Percentiles rank a stretch among this genome's conserved stretches.
phyloP scores from a whole-genome alignment of 2,113 vertebrate genomes.

The Amblyornis subalaris region DNA sequence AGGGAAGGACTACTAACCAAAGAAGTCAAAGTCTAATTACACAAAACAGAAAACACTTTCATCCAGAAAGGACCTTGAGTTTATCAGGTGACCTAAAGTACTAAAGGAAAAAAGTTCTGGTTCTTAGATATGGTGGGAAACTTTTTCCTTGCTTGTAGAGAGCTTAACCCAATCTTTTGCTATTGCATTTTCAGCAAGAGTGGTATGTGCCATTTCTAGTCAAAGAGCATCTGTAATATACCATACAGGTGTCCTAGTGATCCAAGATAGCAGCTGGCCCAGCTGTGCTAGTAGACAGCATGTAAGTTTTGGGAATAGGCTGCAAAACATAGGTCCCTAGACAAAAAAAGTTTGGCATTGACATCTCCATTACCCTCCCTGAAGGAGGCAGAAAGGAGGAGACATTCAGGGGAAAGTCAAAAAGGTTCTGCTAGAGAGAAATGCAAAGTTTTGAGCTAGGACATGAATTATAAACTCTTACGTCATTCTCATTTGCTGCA shows the following conservation, averaged over 20 bases:
- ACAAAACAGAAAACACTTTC: background rate
- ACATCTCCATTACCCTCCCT: background rate
- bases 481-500: background rate
- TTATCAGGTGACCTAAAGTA: background rate
- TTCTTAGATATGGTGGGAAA: background rate
- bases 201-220: background rate
- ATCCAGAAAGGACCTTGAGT: background rate
- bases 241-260: background rate
- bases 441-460: background rate
- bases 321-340: background rate
- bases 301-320: background rate
- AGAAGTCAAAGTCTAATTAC: background rate
- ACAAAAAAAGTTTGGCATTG: background rate
- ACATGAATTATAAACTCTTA: background rate
- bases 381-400: background rate
- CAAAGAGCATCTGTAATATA: background rate
- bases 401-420: background rate
- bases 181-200: background rate
- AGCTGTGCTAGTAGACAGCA: background rate
- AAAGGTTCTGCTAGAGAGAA: background rate
- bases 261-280: background rate
- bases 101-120: background rate
- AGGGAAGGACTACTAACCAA: background rate
- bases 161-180: background rate
- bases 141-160: background rate